These are phyloP conservation scores for Cynopterus sphinx DNA, from an alignment of 2,797 vertebrate species.

Conservation along the genomic window DNA sequence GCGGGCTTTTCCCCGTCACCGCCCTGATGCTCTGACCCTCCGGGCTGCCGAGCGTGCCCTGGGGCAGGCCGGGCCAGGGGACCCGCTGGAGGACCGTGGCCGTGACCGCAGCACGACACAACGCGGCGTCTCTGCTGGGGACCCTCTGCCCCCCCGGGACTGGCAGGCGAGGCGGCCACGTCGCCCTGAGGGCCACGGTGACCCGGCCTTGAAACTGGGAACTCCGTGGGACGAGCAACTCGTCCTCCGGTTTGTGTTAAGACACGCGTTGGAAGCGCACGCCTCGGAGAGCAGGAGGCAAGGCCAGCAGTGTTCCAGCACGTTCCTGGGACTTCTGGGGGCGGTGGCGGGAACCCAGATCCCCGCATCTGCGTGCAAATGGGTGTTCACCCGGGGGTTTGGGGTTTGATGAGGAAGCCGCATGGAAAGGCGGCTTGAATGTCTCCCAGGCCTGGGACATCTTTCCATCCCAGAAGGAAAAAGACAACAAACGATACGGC, in stretches of 20 bases:
- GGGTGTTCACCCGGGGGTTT: neutral
- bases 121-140: neutral
- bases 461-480: conserved; percentile 35
- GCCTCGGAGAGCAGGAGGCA: neutral
- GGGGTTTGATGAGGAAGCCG: neutral
- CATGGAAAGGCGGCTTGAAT: neutral
- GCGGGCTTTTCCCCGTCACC: rapidly evolving
- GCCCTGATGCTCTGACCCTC: rapidly evolving
- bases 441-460: neutral
- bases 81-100: neutral
- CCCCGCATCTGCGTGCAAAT: too few species aligned
- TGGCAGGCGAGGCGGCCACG: neutral
- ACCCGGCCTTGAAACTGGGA: neutral
- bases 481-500: rapidly evolving
- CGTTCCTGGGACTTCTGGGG: neutral
- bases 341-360: rapidly evolving
- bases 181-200: neutral
- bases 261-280: neutral
- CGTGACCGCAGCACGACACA: rapidly evolving
- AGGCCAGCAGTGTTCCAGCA: rapidly evolving
- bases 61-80: neutral
- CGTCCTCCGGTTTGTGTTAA: neutral
- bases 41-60: rapidly evolving
- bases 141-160: rapidly evolving
- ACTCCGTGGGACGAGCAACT: neutral